Conservation (phyloP, 2,888 invertebrate species). For the Nasonia oneida region DNA sequence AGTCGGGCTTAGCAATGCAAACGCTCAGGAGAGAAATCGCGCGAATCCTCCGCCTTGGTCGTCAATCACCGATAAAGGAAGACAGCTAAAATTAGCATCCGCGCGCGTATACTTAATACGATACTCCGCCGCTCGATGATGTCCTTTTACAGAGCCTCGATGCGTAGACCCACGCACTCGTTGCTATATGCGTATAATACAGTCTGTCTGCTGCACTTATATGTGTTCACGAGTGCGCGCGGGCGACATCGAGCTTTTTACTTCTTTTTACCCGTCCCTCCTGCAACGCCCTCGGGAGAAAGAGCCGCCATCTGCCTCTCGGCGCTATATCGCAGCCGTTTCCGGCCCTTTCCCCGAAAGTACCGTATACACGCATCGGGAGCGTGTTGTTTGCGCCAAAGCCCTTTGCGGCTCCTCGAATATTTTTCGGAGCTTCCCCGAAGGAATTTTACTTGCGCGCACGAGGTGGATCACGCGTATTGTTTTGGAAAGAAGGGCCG, state of each 20-base stretch:
- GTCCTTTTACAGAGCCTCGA: conserved; percentile 20
- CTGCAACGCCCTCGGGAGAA: background rate
- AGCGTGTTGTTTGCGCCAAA: background rate
- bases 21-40: background rate
- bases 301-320: background rate
- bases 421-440: conserved; percentile 19
- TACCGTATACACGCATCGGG: background rate
- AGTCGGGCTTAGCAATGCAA: background rate
- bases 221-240: background rate
- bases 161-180: conserved; percentile 17
- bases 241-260: background rate
- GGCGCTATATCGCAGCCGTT: background rate
- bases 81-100: conserved; percentile 12
- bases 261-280: background rate
- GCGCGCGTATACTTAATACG: background rate
- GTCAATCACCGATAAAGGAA: background rate
- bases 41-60: background rate
- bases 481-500: conserved; percentile 11
- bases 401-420: background rate
- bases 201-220: background rate
- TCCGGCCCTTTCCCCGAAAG: background rate
- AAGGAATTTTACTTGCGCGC: background rate
- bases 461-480: background rate
- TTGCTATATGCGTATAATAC: background rate
- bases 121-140: background rate